Evolutionary conservation across 2,797 vertebrate species (phyloP).

Genomic region (Nannoperca australis): DNA sequence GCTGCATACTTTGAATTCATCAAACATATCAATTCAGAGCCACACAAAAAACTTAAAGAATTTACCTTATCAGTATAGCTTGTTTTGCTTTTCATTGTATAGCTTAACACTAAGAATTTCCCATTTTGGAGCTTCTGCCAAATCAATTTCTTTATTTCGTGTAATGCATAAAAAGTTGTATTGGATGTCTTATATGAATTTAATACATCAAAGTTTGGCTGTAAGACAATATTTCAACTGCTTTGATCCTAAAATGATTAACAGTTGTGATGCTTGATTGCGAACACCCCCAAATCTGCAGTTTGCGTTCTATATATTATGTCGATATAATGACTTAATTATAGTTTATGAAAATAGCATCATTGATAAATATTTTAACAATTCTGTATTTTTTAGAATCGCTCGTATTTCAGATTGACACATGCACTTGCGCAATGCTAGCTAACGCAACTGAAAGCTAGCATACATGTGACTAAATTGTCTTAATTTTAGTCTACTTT

Average conservation of each 20-base stretch:
- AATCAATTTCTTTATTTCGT: neutral
- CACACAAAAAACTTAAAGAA: neutral
- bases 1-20: neutral
- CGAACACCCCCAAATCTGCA: neutral
- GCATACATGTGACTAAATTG: slow-evolving; percentile 23
- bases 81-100: neutral
- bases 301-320: neutral
- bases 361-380: neutral
- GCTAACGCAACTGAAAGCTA: slow-evolving; percentile 53
- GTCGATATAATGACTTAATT: neutral
- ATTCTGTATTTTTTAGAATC: neutral
- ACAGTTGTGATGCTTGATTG: neutral
- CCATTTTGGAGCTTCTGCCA: neutral
- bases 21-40: neutral
- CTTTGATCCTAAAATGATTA: neutral
- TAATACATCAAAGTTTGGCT: neutral
- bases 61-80: neutral
- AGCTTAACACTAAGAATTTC: neutral
- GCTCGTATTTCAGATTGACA: neutral
- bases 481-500: slow-evolving; percentile 26
- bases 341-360: neutral
- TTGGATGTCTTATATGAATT: neutral
- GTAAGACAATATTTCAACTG: neutral
- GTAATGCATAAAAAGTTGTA: neutral
- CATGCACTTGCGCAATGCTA: slow-evolving; percentile 18